Evolutionary conservation across 92 coral and sea anemone genomes (phyloP).

Genomic region (Epizoanthus illoricatus): DNA sequence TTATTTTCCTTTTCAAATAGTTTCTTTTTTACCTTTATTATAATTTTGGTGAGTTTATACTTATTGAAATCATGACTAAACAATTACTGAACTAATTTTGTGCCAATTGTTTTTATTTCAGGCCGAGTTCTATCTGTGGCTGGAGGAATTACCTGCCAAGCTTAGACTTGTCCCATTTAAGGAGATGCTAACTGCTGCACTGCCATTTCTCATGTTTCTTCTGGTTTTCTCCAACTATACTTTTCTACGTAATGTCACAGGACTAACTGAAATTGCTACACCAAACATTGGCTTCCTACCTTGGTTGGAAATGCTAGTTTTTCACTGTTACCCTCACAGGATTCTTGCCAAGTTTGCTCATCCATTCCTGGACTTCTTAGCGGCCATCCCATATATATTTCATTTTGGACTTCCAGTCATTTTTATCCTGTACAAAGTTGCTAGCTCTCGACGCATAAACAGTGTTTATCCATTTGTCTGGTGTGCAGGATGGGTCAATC

Average conservation of each 20-base stretch:
- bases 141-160: slow-evolving; percentile 84
- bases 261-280: slow-evolving; percentile 74
- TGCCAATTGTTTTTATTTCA: slow-evolving; percentile 33
- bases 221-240: slow-evolving; percentile 86
- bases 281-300: slow-evolving; percentile 92
- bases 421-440: slow-evolving; percentile 81
- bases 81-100: too few species aligned
- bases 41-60: too few species aligned
- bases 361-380: slow-evolving; percentile 91
- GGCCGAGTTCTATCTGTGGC: slow-evolving; percentile 91
- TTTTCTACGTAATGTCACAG: slow-evolving; percentile 73
- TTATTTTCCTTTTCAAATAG: too few species aligned
- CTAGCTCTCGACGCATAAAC: slow-evolving; percentile 70
- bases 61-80: too few species aligned
- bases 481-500: slow-evolving; percentile 99
- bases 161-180: slow-evolving; percentile 79
- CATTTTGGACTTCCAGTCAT: slow-evolving; percentile 93
- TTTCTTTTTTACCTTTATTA: too few species aligned
- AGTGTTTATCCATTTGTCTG: slow-evolving; percentile 90
- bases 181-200: slow-evolving; percentile 64
- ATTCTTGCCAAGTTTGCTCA: slow-evolving; percentile 95
- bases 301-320: slow-evolving; percentile 90
- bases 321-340: slow-evolving; percentile 97
- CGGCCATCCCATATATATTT: slow-evolving; percentile 91
- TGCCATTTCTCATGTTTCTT: slow-evolving; percentile 78